These are phyloP conservation scores for Sitophilus oryzae DNA, from an alignment of 1,140 invertebrate genomes.

Conservation along the genomic window DNA sequence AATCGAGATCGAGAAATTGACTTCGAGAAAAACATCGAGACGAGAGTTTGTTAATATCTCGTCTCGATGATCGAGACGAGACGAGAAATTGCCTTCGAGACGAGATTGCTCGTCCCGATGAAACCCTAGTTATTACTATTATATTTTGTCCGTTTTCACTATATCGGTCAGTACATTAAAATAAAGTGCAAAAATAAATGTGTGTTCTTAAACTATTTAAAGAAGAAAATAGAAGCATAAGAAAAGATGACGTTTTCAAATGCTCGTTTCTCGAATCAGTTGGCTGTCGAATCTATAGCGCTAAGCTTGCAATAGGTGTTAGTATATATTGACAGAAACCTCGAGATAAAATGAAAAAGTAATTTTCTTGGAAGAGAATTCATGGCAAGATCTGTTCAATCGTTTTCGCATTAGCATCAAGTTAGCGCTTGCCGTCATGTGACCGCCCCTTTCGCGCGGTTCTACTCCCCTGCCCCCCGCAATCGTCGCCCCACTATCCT, in stretches of 20 bases:
- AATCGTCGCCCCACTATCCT: neutral
- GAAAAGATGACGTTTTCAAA: neutral
- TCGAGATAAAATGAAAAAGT: slow-evolving; percentile 44
- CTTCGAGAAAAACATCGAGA: no score
- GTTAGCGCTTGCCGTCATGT: slow-evolving; percentile 41
- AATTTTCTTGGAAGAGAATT: slow-evolving; percentile 43
- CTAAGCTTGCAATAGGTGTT: slow-evolving; percentile 9
- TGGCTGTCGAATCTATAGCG: neutral
- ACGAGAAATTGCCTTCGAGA: no score
- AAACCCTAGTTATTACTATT: no score
- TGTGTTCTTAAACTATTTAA: no score
- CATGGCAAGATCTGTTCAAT: slow-evolving; percentile 40
- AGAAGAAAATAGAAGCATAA: neutral
- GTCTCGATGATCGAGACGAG: no score
- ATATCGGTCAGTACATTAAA: no score
- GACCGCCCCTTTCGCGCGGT: slow-evolving; percentile 21
- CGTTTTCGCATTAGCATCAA: slow-evolving; percentile 41
- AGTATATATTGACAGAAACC: slow-evolving; percentile 30
- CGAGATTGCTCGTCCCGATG: no score
- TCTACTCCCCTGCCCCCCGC: neutral
- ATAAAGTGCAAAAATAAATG: no score
- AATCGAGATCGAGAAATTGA: no score
- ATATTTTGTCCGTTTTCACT: no score
- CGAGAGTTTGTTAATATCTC: no score
- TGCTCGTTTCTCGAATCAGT: neutral